phyloP scores from a whole-genome alignment of 2,797 vertebrate species.

The Apogon hyalosoma region DNA sequence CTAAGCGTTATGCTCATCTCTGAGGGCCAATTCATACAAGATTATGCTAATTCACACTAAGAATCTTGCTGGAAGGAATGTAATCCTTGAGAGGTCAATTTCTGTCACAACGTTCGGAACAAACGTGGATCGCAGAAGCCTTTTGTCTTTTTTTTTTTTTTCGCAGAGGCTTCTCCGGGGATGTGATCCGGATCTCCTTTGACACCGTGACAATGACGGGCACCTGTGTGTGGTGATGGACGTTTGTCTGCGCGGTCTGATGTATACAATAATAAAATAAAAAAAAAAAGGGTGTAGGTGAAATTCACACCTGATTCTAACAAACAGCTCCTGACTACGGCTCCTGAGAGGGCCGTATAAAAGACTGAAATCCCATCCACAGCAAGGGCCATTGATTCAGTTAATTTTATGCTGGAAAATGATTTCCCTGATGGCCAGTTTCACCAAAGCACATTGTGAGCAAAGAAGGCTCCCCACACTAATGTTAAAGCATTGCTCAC shows the following conservation, averaged over 20 bases:
- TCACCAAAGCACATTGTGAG: conserved; percentile 70
- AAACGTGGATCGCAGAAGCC: no score
- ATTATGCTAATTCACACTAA: conserved; percentile 69
- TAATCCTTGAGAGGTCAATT: conserved; percentile 55
- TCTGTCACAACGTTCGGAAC: conserved; percentile 55
- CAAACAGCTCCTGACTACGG: conserved; percentile 57
- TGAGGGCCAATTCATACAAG: conserved; percentile 60
- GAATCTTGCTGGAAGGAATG: conserved; percentile 52
- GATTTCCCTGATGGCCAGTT: conserved; percentile 84
- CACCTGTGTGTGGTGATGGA: conserved; percentile 66
- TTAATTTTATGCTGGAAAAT: conserved; percentile 86
- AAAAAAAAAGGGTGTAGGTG: conserved; percentile 64
- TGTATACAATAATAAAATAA: conserved; percentile 47
- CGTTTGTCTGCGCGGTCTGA: conserved; percentile 58
- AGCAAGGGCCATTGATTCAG: conserved; percentile 83
- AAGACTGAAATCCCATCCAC: conserved; percentile 72
- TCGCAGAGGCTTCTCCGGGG: conserved; percentile 56
- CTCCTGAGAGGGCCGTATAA: conserved; percentile 76
- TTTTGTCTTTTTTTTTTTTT: no score
- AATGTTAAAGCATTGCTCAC: conserved; percentile 76
- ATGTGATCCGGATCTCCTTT: conserved; percentile 49
- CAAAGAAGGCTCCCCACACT: conserved; percentile 69
- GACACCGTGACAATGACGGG: conserved; percentile 69
- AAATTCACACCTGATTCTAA: conserved; percentile 67
- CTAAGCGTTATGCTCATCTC: conserved; percentile 65